A percentile compares a stretch with the other conserved stretches of the same genome.
Evolutionary conservation across 2,888 invertebrate genomes (phyloP).

Genomic region (Nemurella pictetii): DNA sequence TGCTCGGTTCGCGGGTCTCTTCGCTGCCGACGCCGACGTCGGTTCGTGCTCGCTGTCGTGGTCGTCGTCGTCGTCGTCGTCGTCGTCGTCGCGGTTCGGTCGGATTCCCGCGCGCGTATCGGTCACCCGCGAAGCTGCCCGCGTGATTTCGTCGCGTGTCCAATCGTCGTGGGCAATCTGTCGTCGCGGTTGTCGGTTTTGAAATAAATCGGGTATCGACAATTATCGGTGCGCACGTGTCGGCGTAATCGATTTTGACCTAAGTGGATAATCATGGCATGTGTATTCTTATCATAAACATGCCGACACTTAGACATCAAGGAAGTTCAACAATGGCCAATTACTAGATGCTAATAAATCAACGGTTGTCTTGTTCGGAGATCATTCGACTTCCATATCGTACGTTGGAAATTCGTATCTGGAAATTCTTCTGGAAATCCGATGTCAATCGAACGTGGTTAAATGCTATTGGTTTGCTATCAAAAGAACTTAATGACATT

Average conservation of each 20-base stretch:
- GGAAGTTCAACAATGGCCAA: neutral
- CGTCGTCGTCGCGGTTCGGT: constrained; percentile 22
- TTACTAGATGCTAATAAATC: neutral
- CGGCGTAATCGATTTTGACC: neutral
- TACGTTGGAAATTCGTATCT: neutral
- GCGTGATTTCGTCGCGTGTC: neutral
- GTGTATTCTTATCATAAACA: neutral
- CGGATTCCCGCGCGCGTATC: constrained; percentile 10
- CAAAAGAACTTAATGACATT: neutral
- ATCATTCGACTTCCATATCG: neutral
- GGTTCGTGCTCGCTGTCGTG: constrained; percentile 6
- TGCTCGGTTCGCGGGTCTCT: neutral
- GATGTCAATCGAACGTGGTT: neutral
- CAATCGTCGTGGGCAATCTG: constrained; percentile 10
- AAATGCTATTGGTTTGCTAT: neutral
- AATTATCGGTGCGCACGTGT: neutral
- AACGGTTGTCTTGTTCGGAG: neutral
- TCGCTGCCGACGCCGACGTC: neutral
- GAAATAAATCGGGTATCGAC: neutral
- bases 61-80: neutral
- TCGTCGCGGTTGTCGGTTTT: neutral
- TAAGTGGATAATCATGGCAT: neutral
- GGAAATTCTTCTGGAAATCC: too few species aligned
- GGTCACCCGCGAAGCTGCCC: neutral
- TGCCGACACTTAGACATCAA: neutral